These are phyloP conservation scores for Scaptomyza flava DNA, from an alignment of 2,888 invertebrate species.

Conservation along the genomic window DNA sequence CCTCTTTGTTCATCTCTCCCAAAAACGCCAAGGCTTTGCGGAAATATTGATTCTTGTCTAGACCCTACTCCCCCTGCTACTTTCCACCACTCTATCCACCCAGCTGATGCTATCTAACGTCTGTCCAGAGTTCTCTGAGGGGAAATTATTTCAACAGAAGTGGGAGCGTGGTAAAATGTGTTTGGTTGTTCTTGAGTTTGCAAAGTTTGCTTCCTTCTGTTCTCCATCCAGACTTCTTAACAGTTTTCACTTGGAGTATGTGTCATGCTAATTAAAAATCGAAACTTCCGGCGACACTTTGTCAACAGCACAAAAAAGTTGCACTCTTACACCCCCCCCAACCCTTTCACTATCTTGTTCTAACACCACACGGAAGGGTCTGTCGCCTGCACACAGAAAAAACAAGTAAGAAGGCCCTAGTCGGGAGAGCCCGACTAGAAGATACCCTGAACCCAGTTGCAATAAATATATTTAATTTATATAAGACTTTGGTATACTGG, in stretches of 20 bases:
- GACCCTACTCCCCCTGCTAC: background rate
- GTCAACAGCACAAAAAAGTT: conserved; percentile 67
- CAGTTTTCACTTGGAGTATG: conserved; percentile 69
- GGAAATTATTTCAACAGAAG: background rate
- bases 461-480: no score
- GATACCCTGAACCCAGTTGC: no score
- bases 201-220: conserved; percentile 62
- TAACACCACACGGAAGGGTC: no score
- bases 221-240: conserved; percentile 51
- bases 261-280: conserved; percentile 80
- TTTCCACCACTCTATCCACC: background rate
- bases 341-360: no score
- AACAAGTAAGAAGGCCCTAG: no score
- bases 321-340: conserved; percentile 7
- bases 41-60: conserved; percentile 73
- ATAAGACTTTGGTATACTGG: no score
- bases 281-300: conserved; percentile 78
- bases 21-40: conserved; percentile 48
- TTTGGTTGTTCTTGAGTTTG: conserved; percentile 44
- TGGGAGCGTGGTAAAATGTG: background rate
- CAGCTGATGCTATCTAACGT: conserved; percentile 11
- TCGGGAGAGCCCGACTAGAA: no score
- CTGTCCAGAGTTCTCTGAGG: background rate
- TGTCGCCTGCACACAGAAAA: background rate
- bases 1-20: background rate